A percentile compares a stretch with the other conserved stretches of the same genome.
These are phyloP conservation scores for Arothron firmamentum DNA, from an alignment of 2,113 vertebrate genomes.

Conservation along the genomic window DNA sequence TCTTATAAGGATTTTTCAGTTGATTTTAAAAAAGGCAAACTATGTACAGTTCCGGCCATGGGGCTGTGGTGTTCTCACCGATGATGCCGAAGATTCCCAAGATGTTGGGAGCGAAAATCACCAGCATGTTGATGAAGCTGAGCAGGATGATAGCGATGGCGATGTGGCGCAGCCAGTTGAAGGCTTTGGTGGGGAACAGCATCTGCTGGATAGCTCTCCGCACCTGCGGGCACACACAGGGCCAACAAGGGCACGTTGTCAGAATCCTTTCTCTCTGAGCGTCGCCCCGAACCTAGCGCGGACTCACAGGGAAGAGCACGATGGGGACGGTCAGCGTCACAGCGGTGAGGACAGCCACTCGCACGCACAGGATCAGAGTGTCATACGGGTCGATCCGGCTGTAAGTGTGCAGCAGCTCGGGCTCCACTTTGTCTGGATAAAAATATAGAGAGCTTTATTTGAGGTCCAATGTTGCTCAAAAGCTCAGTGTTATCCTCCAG, in stretches of 20 bases:
- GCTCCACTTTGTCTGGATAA: conserved; percentile 80
- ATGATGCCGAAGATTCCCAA: conserved; percentile 95
- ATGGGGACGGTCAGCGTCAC: conserved; percentile 97
- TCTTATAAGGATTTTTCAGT: not conserved
- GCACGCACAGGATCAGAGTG: conserved; percentile 90
- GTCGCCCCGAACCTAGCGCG: not conserved
- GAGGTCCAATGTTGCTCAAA: too few relatives aligned
- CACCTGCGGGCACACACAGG: conserved; percentile 72
- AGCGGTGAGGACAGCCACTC: conserved; percentile 91
- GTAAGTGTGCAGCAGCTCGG: conserved; percentile 95
- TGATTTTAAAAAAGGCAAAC: not conserved
- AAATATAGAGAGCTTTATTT: not conserved
- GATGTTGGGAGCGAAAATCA: conserved; percentile 97
- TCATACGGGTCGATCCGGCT: conserved; percentile 88
- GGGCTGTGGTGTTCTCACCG: conserved; percentile 72
- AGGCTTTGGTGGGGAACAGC: conserved; percentile 86
- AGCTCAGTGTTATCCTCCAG: too few relatives aligned
- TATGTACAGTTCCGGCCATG: too few relatives aligned
- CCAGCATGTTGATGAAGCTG: conserved; percentile 87
- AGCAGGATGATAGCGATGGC: conserved; percentile 83
- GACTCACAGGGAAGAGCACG: conserved; percentile 92
- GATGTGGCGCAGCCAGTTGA: conserved; percentile 88
- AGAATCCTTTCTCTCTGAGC: not conserved
- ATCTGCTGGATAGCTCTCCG: conserved; percentile 94
- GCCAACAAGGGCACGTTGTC: not conserved